Evolutionary conservation across 2,113 vertebrate genomes (phyloP).

Genomic region (Salminus brasiliensis): DNA sequence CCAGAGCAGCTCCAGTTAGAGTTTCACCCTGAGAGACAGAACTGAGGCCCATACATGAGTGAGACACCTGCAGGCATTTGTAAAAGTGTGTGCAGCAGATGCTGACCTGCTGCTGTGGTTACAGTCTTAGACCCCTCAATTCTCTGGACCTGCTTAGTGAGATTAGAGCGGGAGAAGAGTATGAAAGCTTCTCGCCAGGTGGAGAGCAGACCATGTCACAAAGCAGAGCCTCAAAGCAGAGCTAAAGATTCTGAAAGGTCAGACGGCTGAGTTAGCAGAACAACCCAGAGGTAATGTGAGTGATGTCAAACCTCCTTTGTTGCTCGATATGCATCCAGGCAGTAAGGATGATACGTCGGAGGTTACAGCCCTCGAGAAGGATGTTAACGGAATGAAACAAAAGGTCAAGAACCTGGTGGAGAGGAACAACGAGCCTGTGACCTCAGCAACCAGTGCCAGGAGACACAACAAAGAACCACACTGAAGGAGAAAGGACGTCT

Average conservation of each 20-base stretch:
- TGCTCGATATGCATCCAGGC: not conserved
- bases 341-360: not conserved
- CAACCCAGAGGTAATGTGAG: not conserved
- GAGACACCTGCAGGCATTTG: too few relatives aligned
- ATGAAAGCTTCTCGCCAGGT: not conserved
- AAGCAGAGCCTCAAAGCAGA: not conserved
- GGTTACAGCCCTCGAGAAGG: not conserved
- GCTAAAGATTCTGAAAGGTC: not conserved
- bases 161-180: slow-evolving; percentile 34
- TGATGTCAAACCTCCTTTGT: not conserved
- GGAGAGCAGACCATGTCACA: not conserved
- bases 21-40: too few relatives aligned
- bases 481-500: not conserved
- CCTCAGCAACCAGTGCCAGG: not conserved
- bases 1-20: not conserved
- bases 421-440: not conserved
- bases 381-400: not conserved
- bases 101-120: too few relatives aligned
- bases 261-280: not conserved
- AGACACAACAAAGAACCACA: not conserved
- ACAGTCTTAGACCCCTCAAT: too few relatives aligned
- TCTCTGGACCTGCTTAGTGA: slow-evolving; percentile 41
- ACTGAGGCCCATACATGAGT: too few relatives aligned
- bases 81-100: too few relatives aligned
- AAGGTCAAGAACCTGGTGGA: not conserved